These are phyloP conservation scores for Ashinkailepas kermadecensis DNA, from an alignment of 2,888 invertebrate genomes.

Conservation along the genomic window DNA sequence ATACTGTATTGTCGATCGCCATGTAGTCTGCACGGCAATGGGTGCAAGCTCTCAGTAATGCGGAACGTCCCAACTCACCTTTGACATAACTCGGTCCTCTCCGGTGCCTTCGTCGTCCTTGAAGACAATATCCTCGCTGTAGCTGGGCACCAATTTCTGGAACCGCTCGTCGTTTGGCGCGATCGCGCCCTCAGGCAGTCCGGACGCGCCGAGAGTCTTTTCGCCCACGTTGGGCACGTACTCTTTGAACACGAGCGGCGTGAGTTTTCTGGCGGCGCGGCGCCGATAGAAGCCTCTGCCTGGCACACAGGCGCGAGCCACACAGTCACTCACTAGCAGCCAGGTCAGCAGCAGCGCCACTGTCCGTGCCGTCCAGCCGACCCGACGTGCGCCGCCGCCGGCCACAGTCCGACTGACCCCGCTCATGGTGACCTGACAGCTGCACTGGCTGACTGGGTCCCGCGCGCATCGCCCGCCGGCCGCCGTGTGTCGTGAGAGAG, in stretches of 20 bases:
- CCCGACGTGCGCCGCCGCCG: neutral
- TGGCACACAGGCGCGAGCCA: slow-evolving; percentile 61
- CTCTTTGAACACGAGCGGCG: slow-evolving; percentile 89
- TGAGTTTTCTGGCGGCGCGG: slow-evolving; percentile 70
- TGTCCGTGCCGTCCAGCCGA: neutral
- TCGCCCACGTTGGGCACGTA: slow-evolving; percentile 94
- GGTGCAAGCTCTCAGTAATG: too few relatives aligned
- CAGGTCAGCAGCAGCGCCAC: neutral
- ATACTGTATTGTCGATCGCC: too few relatives aligned
- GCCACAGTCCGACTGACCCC: too few relatives aligned
- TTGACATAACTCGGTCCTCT: slow-evolving; percentile 92
- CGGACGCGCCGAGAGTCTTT: slow-evolving; percentile 81
- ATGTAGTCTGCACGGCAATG: too few relatives aligned
- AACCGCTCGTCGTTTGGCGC: slow-evolving; percentile 74
- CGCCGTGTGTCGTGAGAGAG: too few relatives aligned
- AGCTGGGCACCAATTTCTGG: slow-evolving; percentile 87
- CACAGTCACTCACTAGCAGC: neutral
- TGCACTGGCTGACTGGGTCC: too few relatives aligned
- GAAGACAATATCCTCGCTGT: slow-evolving; percentile 91
- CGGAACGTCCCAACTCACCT: slow-evolving; percentile 57
- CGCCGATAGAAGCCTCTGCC: slow-evolving; percentile 77
- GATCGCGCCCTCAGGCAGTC: slow-evolving; percentile 78
- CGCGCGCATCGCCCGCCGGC: too few relatives aligned
- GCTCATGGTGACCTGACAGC: too few relatives aligned
- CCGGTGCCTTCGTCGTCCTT: slow-evolving; percentile 96